phyloP scores from a whole-genome alignment of 2,888 invertebrate genomes.

The Erannis defoliaria region DNA sequence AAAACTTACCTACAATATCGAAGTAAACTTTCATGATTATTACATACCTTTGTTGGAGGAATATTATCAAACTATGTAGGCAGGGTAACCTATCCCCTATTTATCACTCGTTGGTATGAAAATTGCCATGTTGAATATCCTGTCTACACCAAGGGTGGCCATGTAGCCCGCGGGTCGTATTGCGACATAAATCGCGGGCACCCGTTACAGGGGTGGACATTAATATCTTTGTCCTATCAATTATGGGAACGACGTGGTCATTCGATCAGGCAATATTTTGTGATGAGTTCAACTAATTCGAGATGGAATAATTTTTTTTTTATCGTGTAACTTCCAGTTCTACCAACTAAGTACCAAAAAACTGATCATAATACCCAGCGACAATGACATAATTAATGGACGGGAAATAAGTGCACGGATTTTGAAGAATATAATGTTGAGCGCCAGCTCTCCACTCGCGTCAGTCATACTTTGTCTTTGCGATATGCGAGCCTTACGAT shows the following conservation, averaged over 20 bases:
- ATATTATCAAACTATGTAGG: constrained; percentile 16
- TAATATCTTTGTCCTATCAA: constrained; percentile 82
- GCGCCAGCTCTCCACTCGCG: too few relatives aligned
- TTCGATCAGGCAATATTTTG: constrained; percentile 68
- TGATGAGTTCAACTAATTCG: constrained; percentile 64
- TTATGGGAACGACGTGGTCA: constrained; percentile 69
- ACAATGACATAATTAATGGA: too few relatives aligned
- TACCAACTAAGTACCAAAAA: too few relatives aligned
- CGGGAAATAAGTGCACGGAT: too few relatives aligned
- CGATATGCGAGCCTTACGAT: too few relatives aligned
- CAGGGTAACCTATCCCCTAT: constrained; percentile 18
- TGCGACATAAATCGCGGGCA: constrained; percentile 77
- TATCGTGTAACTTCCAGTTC: too few relatives aligned
- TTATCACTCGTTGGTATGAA: constrained; percentile 45
- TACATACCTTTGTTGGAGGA: background rate
- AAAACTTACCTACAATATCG: background rate
- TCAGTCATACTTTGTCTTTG: too few relatives aligned
- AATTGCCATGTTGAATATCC: constrained; percentile 51
- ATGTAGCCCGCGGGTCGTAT: constrained; percentile 58
- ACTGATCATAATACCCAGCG: too few relatives aligned
- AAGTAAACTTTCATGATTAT: too few relatives aligned
- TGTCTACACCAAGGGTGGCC: constrained; percentile 42
- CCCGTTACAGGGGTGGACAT: constrained; percentile 70
- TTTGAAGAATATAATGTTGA: too few relatives aligned
- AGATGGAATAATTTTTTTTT: too few relatives aligned